Percentiles rank a stretch among this genome's conserved stretches.
These are phyloP conservation scores for Argyresthia albistria DNA, from an alignment of 2,888 invertebrate species.

Conservation along the genomic window DNA sequence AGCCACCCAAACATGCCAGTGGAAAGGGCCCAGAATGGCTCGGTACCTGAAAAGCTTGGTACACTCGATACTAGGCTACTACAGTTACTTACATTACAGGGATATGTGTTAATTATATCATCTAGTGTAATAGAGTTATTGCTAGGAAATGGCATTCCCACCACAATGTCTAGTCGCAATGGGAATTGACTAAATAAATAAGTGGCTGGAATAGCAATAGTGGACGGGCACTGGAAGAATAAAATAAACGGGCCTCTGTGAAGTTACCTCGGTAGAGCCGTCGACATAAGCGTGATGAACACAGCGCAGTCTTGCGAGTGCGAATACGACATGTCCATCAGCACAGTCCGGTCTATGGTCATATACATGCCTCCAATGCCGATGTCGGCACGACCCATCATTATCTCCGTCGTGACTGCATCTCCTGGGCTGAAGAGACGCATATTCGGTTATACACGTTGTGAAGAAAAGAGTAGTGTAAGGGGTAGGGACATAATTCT, in stretches of 20 bases:
- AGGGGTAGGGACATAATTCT: background rate
- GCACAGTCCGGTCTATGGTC: conserved; percentile 61
- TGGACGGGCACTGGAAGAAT: too few species aligned
- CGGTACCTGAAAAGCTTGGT: conserved; percentile 75
- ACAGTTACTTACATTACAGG: too few species aligned
- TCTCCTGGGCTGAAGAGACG: conserved; percentile 68
- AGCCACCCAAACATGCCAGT: conserved; percentile 85
- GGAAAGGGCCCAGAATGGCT: conserved; percentile 87
- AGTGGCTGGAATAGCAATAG: too few species aligned
- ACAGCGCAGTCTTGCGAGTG: conserved; percentile 84
- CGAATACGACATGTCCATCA: conserved; percentile 74
- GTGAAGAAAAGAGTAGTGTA: background rate
- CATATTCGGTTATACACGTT: background rate
- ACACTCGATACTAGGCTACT: too few species aligned
- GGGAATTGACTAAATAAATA: too few species aligned
- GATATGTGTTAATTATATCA: too few species aligned
- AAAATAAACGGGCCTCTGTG: too few species aligned
- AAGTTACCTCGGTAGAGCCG: conserved; percentile 79
- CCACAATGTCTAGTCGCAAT: too few species aligned
- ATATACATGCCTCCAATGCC: conserved; percentile 82
- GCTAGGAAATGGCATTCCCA: too few species aligned
- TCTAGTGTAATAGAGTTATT: too few species aligned
- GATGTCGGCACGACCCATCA: conserved; percentile 70
- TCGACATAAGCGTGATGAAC: conserved; percentile 83
- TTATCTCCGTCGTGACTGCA: conserved; percentile 72